Evolutionary conservation across 2,113 vertebrate species (phyloP).

Genomic region (Dunckerocampus dactyliophorus): DNA sequence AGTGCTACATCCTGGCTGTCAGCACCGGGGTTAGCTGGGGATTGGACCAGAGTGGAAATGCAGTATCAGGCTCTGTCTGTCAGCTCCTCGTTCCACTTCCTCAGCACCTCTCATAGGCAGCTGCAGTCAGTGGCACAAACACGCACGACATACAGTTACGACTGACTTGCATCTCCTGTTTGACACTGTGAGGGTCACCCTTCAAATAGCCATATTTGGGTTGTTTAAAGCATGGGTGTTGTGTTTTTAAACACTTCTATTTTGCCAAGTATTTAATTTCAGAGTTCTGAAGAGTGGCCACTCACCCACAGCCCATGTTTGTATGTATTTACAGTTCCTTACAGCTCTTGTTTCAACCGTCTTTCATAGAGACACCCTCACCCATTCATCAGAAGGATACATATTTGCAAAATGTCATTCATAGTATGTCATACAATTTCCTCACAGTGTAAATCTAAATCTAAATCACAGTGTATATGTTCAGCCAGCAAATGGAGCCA

Average conservation of each 20-base stretch:
- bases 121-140: conserved; percentile 55
- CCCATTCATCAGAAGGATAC: conserved; percentile 35
- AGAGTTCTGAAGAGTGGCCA: conserved; percentile 42
- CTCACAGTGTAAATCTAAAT: background rate
- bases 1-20: conserved; percentile 77
- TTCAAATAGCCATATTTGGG: conserved; percentile 53
- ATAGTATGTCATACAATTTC: conserved; percentile 18
- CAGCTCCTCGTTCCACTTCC: conserved; percentile 69
- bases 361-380: conserved; percentile 27
- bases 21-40: conserved; percentile 69
- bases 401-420: conserved; percentile 36
- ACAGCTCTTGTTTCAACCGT: conserved; percentile 16
- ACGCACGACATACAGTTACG: conserved; percentile 32
- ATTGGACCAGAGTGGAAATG: conserved; percentile 65
- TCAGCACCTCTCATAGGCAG: conserved; percentile 40
- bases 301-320: conserved; percentile 52
- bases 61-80: conserved; percentile 68
- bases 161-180: conserved; percentile 43
- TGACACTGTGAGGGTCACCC: conserved; percentile 58
- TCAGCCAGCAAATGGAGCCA: conserved; percentile 7
- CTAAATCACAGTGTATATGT: conserved; percentile 6
- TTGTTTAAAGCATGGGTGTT: conserved; percentile 63
- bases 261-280: conserved; percentile 68
- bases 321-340: conserved; percentile 50
- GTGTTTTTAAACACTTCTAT: conserved; percentile 74